phyloP scores from a whole-genome alignment of 2,113 vertebrate genomes.

The Mesembrinibis cayennensis region DNA sequence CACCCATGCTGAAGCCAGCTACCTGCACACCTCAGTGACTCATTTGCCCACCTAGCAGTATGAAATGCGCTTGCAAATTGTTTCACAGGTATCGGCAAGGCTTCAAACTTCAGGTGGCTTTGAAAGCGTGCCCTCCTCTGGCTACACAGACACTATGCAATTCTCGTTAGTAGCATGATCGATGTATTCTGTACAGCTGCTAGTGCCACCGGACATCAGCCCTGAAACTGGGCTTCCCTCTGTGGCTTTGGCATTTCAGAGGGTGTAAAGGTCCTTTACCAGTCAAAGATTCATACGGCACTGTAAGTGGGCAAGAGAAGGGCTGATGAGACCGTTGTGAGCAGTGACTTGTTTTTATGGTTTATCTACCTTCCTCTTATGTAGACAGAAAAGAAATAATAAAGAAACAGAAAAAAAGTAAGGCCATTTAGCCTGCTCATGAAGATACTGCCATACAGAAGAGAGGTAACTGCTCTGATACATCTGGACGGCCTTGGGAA shows the following conservation, averaged over 20 bases:
- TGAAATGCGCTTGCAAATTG: neutral
- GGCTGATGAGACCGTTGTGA: neutral
- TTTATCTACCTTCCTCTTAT: neutral
- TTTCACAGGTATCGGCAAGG: fast-evolving
- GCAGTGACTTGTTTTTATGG: neutral
- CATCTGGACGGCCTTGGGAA: neutral
- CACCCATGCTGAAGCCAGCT: neutral
- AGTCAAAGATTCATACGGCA: neutral
- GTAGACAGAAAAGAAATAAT: neutral
- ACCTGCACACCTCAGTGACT: neutral
- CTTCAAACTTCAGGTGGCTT: neutral
- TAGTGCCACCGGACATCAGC: too few relatives aligned
- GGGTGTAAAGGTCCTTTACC: neutral
- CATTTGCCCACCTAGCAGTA: neutral
- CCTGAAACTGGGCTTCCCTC: neutral
- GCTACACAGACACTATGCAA: neutral
- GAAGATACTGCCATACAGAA: fast-evolving
- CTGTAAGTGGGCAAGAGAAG: neutral
- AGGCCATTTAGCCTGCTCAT: neutral
- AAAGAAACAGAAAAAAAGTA: neutral
- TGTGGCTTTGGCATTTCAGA: neutral
- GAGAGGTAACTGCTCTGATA: neutral
- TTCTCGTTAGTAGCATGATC: fast-evolving
- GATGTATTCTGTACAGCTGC: neutral
- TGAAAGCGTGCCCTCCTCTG: neutral